These are phyloP conservation scores for Parnassius smintheus DNA, from an alignment of 2,888 invertebrate species.

Conservation along the genomic window DNA sequence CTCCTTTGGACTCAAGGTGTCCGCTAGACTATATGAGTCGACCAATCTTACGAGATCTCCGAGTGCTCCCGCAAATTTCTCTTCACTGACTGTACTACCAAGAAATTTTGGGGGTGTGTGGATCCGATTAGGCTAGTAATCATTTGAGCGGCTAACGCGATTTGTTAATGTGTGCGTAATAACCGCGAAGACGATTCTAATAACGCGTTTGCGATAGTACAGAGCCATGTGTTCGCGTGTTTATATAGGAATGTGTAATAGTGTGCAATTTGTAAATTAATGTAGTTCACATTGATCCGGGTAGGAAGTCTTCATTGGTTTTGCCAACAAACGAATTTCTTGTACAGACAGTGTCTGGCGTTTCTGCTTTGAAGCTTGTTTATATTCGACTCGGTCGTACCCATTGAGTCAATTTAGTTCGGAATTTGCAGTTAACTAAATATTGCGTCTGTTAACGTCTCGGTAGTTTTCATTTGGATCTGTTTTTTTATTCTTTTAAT, in stretches of 20 bases:
- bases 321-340: constrained; percentile 65
- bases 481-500: too few relatives aligned
- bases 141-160: constrained; percentile 24
- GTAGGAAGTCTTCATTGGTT: constrained; percentile 57
- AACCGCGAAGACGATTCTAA: constrained; percentile 25
- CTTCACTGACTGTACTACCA: constrained; percentile 28
- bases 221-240: constrained; percentile 18
- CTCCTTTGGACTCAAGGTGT: constrained; percentile 71
- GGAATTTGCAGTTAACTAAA: constrained; percentile 32
- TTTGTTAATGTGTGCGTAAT: constrained; percentile 30
- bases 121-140: constrained; percentile 20
- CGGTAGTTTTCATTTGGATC: not conserved
- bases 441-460: constrained; percentile 19
- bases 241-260: constrained; percentile 5
- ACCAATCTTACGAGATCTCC: constrained; percentile 32
- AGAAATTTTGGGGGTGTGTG: not conserved
- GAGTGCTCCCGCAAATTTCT: constrained; percentile 24
- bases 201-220: constrained; percentile 29
- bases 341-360: constrained; percentile 52
- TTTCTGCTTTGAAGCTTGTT: constrained; percentile 65
- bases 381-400: constrained; percentile 50
- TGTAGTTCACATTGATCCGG: constrained; percentile 22
- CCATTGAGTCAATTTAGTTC: constrained; percentile 39
- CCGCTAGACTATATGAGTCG: constrained; percentile 38
- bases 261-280: constrained; percentile 15